These are phyloP conservation scores for Threskiornis aethiopicus DNA, from an alignment of 2,797 vertebrate species.

Conservation along the genomic window DNA sequence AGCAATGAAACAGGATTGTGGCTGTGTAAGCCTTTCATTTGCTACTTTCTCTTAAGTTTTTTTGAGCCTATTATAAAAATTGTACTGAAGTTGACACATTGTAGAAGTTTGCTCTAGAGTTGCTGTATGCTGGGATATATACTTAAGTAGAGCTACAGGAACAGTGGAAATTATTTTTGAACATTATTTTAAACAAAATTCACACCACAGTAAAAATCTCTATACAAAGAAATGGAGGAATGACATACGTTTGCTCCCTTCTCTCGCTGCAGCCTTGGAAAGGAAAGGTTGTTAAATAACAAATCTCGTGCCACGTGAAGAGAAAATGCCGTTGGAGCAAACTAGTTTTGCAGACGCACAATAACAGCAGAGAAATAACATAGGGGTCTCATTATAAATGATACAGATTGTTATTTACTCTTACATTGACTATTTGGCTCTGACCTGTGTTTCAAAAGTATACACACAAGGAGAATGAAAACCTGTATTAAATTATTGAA, in stretches of 20 bases:
- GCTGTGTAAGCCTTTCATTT: neutral
- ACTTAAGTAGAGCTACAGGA: neutral
- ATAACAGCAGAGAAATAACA: neutral
- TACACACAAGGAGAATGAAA: neutral
- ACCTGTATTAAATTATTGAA: accelerated
- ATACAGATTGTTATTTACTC: neutral
- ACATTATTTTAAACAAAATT: neutral
- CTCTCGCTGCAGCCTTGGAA: neutral
- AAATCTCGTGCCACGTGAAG: neutral
- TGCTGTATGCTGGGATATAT: neutral
- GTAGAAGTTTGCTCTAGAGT: neutral
- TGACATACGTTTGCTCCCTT: neutral
- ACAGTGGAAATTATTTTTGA: neutral
- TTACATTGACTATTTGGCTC: neutral
- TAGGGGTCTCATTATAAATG: neutral
- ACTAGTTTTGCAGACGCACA: neutral
- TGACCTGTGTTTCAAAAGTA: neutral
- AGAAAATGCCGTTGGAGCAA: neutral
- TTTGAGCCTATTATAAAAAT: neutral
- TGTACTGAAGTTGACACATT: neutral
- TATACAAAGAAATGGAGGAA: neutral
- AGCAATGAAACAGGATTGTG: neutral
- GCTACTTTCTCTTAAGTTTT: neutral
- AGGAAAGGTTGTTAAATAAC: neutral
- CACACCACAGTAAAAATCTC: neutral